Conservation (phyloP, 2,113 vertebrate genomes). For the Scalopus aquaticus region DNA sequence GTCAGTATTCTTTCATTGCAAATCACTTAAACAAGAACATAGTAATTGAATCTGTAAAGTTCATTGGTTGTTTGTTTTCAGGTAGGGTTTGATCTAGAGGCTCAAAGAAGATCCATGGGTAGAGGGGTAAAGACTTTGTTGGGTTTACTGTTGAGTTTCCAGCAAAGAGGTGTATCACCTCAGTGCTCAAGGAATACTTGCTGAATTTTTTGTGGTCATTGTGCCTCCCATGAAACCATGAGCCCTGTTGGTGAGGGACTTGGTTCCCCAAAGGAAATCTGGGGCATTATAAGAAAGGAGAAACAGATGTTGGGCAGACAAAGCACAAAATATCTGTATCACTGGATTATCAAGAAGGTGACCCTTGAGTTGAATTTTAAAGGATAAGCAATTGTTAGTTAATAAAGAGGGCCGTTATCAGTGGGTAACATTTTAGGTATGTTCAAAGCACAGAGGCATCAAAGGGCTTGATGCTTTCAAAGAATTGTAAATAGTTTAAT, state of each 20-base stretch:
- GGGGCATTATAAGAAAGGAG: background rate
- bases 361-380: background rate
- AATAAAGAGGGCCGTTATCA: background rate
- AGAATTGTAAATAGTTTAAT: constrained; percentile 52
- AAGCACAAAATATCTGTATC: background rate
- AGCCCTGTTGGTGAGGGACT: background rate
- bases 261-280: background rate
- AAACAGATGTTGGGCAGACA: background rate
- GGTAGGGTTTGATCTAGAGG: background rate
- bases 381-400: background rate
- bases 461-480: constrained; percentile 46
- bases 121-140: background rate
- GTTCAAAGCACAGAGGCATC: constrained; percentile 38
- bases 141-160: background rate
- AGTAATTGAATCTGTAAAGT: background rate
- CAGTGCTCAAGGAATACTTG: background rate
- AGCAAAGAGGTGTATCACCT: background rate
- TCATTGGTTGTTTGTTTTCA: background rate
- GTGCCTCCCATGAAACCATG: background rate
- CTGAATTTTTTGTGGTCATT: background rate
- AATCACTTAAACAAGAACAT: background rate
- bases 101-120: background rate
- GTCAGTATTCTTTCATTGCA: background rate
- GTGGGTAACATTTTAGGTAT: background rate
- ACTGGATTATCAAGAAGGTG: background rate